Evolutionary conservation across 2,888 invertebrate species (phyloP).

Genomic region (Cephus rjabovi): DNA sequence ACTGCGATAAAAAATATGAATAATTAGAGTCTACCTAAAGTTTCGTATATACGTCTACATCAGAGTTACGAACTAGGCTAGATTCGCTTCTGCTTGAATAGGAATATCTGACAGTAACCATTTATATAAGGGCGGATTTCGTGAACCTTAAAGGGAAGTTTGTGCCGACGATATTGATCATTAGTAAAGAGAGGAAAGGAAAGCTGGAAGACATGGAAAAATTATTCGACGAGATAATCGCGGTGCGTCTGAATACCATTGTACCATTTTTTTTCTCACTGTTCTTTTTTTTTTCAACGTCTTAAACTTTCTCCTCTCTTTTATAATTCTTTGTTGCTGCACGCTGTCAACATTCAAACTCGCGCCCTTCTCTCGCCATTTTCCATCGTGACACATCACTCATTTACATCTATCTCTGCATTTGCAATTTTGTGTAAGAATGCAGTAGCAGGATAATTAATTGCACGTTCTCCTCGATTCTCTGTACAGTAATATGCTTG

Average conservation of each 20-base stretch:
- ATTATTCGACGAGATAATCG: background rate
- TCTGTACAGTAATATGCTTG: slow-evolving; percentile 34
- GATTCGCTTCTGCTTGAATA: slow-evolving; percentile 41
- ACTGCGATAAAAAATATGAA: slow-evolving; percentile 42
- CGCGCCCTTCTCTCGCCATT: background rate
- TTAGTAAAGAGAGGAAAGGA: background rate
- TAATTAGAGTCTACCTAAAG: slow-evolving; percentile 37
- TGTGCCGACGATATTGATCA: background rate
- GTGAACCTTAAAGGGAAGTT: slow-evolving; percentile 25
- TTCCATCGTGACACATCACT: background rate
- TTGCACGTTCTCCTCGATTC: background rate
- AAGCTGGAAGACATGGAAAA: background rate
- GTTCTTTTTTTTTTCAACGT: slow-evolving; percentile 10
- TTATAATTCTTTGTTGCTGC: background rate
- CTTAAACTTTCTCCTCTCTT: background rate
- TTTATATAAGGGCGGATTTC: slow-evolving; percentile 51
- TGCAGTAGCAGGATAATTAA: background rate
- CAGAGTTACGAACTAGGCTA: slow-evolving; percentile 29
- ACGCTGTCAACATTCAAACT: background rate
- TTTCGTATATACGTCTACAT: slow-evolving; percentile 29
- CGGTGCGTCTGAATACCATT: slow-evolving; percentile 21
- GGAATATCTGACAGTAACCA: slow-evolving; percentile 49
- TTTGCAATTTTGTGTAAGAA: background rate
- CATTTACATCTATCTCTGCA: background rate
- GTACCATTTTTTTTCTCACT: slow-evolving; percentile 15